phyloP scores from a whole-genome alignment of 1,140 invertebrate species.

The Octopus bimaculoides region DNA sequence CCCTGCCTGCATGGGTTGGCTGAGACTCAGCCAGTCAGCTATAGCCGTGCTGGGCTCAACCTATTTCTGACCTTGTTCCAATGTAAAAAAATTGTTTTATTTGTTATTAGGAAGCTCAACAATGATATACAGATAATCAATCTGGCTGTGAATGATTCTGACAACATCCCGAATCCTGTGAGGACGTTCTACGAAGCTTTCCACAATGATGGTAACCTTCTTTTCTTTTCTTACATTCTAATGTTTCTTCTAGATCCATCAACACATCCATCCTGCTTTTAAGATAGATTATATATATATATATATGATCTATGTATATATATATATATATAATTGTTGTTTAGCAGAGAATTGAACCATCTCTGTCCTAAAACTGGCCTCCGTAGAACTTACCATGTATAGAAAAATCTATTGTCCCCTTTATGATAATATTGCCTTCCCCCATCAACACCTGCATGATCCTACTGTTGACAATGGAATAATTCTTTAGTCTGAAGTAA shows the following conservation, averaged over 20 bases:
- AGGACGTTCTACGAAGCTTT: constrained; percentile 83
- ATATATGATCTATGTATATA: neutral
- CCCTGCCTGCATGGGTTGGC: no score
- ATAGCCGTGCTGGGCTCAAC: neutral
- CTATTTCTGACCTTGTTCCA: neutral
- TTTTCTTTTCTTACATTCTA: neutral
- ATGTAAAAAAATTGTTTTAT: constrained; percentile 8
- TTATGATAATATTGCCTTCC: no score
- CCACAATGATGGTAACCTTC: constrained; percentile 65
- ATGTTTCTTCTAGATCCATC: neutral
- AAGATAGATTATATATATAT: neutral
- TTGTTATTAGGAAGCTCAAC: constrained; percentile 48
- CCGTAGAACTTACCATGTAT: no score
- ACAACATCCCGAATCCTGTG: constrained; percentile 77
- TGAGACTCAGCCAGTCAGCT: neutral
- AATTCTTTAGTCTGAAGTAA: no score
- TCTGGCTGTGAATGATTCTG: constrained; percentile 39
- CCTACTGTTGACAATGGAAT: no score
- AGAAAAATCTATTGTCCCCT: no score
- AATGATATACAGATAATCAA: constrained; percentile 72
- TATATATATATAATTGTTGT: neutral
- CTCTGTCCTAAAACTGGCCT: no score
- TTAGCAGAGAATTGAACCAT: no score
- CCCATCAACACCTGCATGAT: no score
- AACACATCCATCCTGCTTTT: neutral